Conservation (phyloP, 2,888 invertebrate genomes). For the Lycaena phlaeas region DNA sequence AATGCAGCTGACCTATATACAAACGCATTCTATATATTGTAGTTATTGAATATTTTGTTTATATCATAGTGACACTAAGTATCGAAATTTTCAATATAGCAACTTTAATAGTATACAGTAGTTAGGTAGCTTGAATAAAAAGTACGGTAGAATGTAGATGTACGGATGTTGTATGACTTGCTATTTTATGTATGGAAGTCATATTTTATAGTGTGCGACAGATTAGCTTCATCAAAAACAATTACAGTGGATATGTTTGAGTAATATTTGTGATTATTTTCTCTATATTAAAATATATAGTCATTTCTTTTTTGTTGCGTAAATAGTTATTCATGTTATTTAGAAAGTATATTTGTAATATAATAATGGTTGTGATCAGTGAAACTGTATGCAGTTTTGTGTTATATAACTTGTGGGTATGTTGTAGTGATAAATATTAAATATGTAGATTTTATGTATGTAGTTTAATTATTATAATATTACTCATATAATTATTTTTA, state of each 20-base stretch:
- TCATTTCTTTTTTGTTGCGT: too few relatives aligned
- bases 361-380: slow-evolving; percentile 24
- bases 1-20: too few relatives aligned
- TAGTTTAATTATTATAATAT: slow-evolving; percentile 4
- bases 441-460: too few relatives aligned
- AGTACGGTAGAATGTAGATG: slow-evolving; percentile 40
- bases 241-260: slow-evolving; percentile 11
- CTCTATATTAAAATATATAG: too few relatives aligned
- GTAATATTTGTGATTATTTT: too few relatives aligned
- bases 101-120: slow-evolving; percentile 27
- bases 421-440: too few relatives aligned
- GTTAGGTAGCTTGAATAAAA: slow-evolving; percentile 38
- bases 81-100: slow-evolving; percentile 5
- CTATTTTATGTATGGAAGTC: slow-evolving; percentile 43
- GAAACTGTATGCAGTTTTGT: slow-evolving; percentile 23
- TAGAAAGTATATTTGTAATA: too few relatives aligned
- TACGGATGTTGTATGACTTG: slow-evolving; percentile 50
- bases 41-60: too few relatives aligned
- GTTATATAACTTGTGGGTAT: slow-evolving; percentile 26
- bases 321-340: too few relatives aligned
- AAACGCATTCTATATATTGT: too few relatives aligned
- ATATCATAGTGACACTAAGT: too few relatives aligned
- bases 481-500: slow-evolving; percentile 8
- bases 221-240: slow-evolving; percentile 22
- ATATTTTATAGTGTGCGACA: slow-evolving; percentile 34